Base-by-base conservation (phyloP, 2,888 invertebrate species). In the Thymelicus lineola region DNA sequence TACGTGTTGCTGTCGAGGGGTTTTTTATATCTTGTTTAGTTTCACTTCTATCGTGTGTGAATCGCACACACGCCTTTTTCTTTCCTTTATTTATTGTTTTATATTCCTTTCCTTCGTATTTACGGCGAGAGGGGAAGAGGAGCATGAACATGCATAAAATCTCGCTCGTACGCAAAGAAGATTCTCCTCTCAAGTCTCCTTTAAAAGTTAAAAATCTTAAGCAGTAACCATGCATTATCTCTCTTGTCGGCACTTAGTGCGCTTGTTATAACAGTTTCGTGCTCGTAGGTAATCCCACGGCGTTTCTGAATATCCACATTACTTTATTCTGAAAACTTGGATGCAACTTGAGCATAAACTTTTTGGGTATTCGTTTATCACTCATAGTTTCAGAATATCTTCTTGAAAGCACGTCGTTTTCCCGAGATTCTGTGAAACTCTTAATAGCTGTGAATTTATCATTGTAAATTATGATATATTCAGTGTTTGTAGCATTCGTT, bases 291-390 rank as follows among this genome's bases (percentile, higher is more conserved):
- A 85, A 82, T 84, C 82, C 80, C 80, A 75, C 75, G 81, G 82
- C 83, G 84, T 84, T 82, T 83, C 78, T 89, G 88, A 89, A 89
- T 90, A 90, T 90, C 88, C 88, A 89, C 88, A 83, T 73, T 72
- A 82, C 80, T 80, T 77, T 78, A 78, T 83, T 84, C 80, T 77
- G 72, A 71, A 79, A 85, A 83, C 83, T 86, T 81, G 72, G 77
- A 74, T 69, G 77, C 85, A 86, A 82, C 63, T 84, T 84, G 75
- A 66, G 68, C 61, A 70, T 57, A 76, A 77, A 84, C 82, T 81
- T 86, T 86, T 82, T 80, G 74, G 77, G 75, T 77, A 77, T 75
- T 77, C 74, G 75, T 79, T 75, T 81, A 80, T 76, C 77, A 81
- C 75, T 79, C 75, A 75, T 59, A 70, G 65, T 68, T 62, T 62